phyloP scores from a whole-genome alignment of 2,113 vertebrate genomes.

The Dasyornis broadbenti region DNA sequence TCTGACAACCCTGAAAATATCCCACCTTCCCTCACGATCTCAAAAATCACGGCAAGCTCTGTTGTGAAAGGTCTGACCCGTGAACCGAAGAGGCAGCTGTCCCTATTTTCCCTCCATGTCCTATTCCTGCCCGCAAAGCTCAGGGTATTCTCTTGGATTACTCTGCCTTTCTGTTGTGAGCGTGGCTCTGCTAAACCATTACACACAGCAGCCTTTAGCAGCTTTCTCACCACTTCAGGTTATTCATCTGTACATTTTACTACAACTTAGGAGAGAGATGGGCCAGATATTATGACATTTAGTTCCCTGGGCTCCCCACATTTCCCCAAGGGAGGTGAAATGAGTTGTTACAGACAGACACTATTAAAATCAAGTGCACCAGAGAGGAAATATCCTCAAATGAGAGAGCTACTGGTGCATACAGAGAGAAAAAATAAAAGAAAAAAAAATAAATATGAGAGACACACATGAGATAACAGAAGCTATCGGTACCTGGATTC shows the following conservation, averaged over 20 bases:
- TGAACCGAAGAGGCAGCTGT: not conserved
- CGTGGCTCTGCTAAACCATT: not conserved
- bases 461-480: conserved; percentile 8
- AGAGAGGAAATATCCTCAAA: conserved; percentile 49
- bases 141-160: not conserved
- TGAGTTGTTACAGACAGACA: conserved; percentile 52
- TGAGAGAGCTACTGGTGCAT: conserved; percentile 41
- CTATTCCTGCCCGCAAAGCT: not conserved
- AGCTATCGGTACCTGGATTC: conserved; percentile 38
- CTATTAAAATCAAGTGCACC: conserved; percentile 60
- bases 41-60: not conserved
- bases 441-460: not conserved
- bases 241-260: conserved; percentile 38
- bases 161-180: not conserved
- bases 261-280: conserved; percentile 28
- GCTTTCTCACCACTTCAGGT: conserved; percentile 38
- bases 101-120: not conserved
- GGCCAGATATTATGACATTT: conserved; percentile 48
- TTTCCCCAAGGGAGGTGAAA: conserved; percentile 46
- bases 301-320: conserved; percentile 33
- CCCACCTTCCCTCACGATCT: not conserved
- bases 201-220: conserved; percentile 26
- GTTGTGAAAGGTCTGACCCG: not conserved
- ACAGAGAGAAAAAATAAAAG: not conserved
- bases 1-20: not conserved